phyloP scores from a whole-genome alignment of 2,113 vertebrate genomes.

The Halcyon senegalensis region DNA sequence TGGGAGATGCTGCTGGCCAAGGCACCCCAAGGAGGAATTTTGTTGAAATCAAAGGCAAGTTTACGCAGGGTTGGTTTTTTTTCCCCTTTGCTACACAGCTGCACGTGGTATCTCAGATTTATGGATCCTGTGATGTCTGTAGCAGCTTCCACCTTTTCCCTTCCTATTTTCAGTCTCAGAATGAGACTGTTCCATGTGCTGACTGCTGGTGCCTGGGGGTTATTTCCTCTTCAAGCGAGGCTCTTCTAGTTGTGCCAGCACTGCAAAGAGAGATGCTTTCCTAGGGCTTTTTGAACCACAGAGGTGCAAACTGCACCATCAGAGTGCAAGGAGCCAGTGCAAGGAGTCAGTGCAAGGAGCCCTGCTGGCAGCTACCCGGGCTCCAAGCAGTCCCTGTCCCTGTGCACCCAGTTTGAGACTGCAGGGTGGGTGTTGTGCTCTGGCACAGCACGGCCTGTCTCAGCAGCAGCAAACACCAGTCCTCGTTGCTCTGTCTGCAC shows the following conservation, averaged over 20 bases:
- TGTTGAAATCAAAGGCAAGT: background rate
- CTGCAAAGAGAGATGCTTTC: background rate
- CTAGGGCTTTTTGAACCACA: background rate
- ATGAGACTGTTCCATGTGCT: accelerated
- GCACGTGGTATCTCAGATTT: accelerated
- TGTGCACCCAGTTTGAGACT: accelerated
- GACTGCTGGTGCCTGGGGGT: accelerated
- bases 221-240: background rate
- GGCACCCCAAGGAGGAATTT: background rate
- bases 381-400: accelerated
- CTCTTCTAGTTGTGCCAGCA: background rate
- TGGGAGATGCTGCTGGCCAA: background rate
- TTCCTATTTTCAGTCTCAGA: background rate
- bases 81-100: background rate
- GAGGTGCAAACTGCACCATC: background rate
- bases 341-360: background rate
- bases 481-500: background rate
- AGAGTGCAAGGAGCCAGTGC: accelerated
- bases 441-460: accelerated
- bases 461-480: background rate
- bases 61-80: background rate
- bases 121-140: background rate
- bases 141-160: background rate
- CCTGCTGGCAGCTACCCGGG: background rate
- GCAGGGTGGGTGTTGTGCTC: accelerated